Base-by-base conservation (phyloP, 2,888 invertebrate species). In the Hartigia nigra region DNA sequence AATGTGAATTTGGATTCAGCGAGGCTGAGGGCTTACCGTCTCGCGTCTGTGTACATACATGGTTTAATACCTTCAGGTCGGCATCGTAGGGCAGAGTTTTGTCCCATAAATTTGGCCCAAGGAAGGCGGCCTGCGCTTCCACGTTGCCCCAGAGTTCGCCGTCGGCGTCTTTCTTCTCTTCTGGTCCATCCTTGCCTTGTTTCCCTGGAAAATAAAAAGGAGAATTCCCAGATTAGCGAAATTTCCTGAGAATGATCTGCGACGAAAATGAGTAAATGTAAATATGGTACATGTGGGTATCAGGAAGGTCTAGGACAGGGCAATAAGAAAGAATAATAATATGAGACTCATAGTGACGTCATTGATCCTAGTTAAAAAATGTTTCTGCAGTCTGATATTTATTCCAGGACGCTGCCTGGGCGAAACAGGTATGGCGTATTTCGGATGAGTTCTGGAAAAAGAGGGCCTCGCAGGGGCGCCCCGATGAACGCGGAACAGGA, bases 61-160 rank as follows among this genome's bases (percentile, higher is more conserved):
- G 91, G 86, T 91, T 91, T 84, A 91, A 91, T 95, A 97, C 97
- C 96, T 98, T 98, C 94, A 98, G 97, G 95, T 98, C 97, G 92
- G 97, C 96, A 93, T 97, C 97, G 92, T 97, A 97, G 89, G 96
- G 95, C 91, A 96, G 94, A 88, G 97, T 96, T 93, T 98, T 98
- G 93, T 98, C 98, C 98, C 98, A 98, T 83, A 98, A 94, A 92
- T 97, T 98, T 84, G 98, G 98, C 83, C 98, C 98, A 89, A 98
- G 95, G 94, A 98, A 98, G 92, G 98, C 98, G 86, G 98, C 96
- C 92, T 97, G 97, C 91, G 97, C 97, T 93, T 98, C 97, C 91
- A 96, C 95, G 91, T 95, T 95, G 88, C 93, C 93, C 96, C 97
- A 97, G 86, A 97, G 94, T 93, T 96, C 96, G 88, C 94, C 96